Base-by-base conservation (phyloP, 2,888 invertebrate genomes). In the Pseudococcus viburni region DNA sequence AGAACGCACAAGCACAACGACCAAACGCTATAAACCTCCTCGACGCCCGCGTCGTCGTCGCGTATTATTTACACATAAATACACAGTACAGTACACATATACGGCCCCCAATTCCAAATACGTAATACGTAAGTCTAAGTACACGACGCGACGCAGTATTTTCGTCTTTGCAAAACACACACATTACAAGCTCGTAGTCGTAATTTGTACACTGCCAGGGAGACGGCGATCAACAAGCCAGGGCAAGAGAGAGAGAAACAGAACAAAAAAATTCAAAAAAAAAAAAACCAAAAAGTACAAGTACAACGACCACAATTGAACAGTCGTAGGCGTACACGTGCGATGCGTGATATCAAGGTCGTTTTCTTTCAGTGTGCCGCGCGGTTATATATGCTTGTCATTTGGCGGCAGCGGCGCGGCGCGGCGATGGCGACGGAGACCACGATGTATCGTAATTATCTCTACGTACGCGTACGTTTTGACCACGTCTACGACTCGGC, bases 331-430 rank as follows among this genome's bases (percentile, higher is more conserved):
- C 42, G 86, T 86, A 86, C 86, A 86, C 86, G 86, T 86, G 86
- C 86, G 68, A 68, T 86, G 86, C 68, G 86, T 86, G 86, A 86
- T 86, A 86, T 86, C 86, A 86, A 86, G 86, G 64, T 86, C 68
- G 64, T 73, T 86, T n/a, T 84, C 51, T 84, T 46, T 84, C 84
- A 51, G 84, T 22, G 84, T 84, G 84, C 22, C 26, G 26, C 64
- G 64, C 64, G 22, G 19, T 64, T 64, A 22, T 22, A 33, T 33
- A 3, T 64, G 64, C 64, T 64, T 64, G 64, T 64, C 64, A 64
- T 64, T 64, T 64, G 26, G 26, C 26, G 26, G 26, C 26, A 33
- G 26, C 26, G 64, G 64, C 64, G 64, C 51, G 15, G 51, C 51
- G 17, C 12, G 17, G 51, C 17, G 15, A 17, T 5, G 46, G 9